Conservation (phyloP, 2,888 invertebrate genomes). For the Metellina segmentata region DNA sequence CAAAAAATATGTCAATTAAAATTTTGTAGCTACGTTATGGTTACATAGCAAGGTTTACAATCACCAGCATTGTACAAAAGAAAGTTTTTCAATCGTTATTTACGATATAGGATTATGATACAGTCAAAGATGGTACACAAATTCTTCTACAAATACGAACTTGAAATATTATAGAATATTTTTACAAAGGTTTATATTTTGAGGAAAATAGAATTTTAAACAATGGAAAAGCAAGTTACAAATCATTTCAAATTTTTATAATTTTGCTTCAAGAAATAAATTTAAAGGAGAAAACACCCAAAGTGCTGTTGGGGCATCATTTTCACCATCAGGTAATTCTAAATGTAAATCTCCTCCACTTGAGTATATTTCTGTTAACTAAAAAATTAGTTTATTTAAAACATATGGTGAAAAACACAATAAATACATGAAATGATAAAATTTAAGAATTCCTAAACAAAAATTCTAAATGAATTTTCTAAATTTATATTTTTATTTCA, state of each 20-base stretch:
- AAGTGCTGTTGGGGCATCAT: constrained; percentile 89
- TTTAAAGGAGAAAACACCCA: constrained; percentile 85
- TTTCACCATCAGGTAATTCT: constrained; percentile 89
- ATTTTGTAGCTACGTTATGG: too few species aligned
- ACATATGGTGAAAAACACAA: neutral
- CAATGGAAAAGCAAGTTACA: neutral
- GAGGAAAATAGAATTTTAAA: neutral
- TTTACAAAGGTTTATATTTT: neutral
- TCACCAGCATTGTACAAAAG: too few species aligned
- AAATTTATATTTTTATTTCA: too few species aligned
- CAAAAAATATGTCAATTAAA: too few species aligned
- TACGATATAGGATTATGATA: too few species aligned
- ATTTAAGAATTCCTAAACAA: too few species aligned
- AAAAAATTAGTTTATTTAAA: constrained; percentile 35
- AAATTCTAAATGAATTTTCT: too few species aligned
- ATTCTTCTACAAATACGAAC: too few species aligned
- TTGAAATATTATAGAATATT: neutral
- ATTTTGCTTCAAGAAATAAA: neutral
- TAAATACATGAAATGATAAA: too few species aligned
- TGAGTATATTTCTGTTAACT: constrained; percentile 84
- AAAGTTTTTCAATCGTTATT: too few species aligned
- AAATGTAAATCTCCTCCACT: constrained; percentile 95
- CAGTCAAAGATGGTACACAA: too few species aligned
- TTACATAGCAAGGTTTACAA: too few species aligned
- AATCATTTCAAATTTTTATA: neutral